Evolutionary conservation across 2,888 invertebrate genomes (phyloP), one percentile per base, ranked within the genome.

Genomic region (Sialis fuliginosa): DNA sequence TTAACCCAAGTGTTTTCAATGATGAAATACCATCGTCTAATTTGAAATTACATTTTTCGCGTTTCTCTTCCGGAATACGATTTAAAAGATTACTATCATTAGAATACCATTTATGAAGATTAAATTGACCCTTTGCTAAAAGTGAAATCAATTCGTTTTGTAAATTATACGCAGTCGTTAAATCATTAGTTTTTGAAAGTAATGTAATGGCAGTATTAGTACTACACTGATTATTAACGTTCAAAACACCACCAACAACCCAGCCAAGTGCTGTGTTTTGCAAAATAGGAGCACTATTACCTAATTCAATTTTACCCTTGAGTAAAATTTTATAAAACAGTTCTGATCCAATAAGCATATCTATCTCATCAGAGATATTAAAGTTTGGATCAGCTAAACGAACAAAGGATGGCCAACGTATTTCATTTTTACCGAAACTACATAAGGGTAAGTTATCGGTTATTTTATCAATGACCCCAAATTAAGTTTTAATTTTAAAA

Each of bases 31-130:
- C 13, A 10, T 40, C 10, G 8, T 12, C 10, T 10, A 40, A 4
- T 12, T 40, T n/a, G 12, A 40, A 40, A 40, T 40, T 40, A 12
- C 41, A 40, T 40, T 40, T 40, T 12, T 40, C 41, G 13, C 41
- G 41, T 12, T 40, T 40, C 8, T 12, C 41, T 12, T 40, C 41
- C 3, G 41, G 41, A 40, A 40, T 40, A 8, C 13, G n/a, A n/a
- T 40, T 6, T 1, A 51, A 33, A 1, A 51, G 33, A 0, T 31
- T 2, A 1, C 37, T 39, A 9, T 35, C 31, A 39, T 53, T 52
- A 9, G 48, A 48, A 5, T 49, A 47, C 52, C 49, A 53, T 33
- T 52, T 51, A 0, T 52, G 40, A 6, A 51, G 34, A 6, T 48
- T 5, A 39, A 52, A 50, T 5, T 33, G 30, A 6, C 43, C 49